phyloP scores from a whole-genome alignment of 1,140 invertebrate species.

The Drosophila mojavensis region DNA sequence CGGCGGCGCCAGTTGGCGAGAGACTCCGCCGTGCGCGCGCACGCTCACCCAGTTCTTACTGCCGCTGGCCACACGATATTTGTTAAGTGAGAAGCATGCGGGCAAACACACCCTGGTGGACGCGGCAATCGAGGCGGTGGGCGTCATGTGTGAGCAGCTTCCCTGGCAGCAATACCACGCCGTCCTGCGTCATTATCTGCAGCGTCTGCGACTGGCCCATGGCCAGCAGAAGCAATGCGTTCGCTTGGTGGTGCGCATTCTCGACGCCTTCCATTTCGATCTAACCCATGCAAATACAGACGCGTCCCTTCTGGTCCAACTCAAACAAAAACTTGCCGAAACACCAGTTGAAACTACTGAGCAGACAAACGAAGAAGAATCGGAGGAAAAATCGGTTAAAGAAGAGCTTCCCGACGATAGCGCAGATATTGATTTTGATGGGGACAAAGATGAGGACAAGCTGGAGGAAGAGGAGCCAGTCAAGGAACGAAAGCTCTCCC shows the following conservation, averaged over 20 bases:
- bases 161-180: conserved; percentile 95
- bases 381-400: conserved; percentile 51
- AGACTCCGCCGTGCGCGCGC: conserved; percentile 86
- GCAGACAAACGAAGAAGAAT: conserved; percentile 59
- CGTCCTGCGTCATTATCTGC: conserved; percentile 91
- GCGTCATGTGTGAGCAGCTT: conserved; percentile 89
- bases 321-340: conserved; percentile 39
- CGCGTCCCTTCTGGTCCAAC: conserved; percentile 41
- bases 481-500: conserved; percentile 19
- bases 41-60: conserved; percentile 93
- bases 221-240: conserved; percentile 93
- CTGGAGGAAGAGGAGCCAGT: conserved; percentile 69
- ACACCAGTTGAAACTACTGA: conserved; percentile 38
- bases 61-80: conserved; percentile 91
- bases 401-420: conserved; percentile 53
- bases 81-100: conserved; percentile 90
- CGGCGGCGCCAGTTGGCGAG: conserved; percentile 48
- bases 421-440: conserved; percentile 56
- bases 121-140: conserved; percentile 91
- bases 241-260: conserved; percentile 91
- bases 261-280: conserved; percentile 97
- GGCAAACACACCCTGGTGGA: conserved; percentile 93
- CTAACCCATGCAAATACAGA: conserved; percentile 87
- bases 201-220: conserved; percentile 88
- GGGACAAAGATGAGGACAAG: conserved; percentile 58